phyloP scores from a whole-genome alignment of 2,797 vertebrate genomes.

The Pseudopleuronectes americanus region DNA sequence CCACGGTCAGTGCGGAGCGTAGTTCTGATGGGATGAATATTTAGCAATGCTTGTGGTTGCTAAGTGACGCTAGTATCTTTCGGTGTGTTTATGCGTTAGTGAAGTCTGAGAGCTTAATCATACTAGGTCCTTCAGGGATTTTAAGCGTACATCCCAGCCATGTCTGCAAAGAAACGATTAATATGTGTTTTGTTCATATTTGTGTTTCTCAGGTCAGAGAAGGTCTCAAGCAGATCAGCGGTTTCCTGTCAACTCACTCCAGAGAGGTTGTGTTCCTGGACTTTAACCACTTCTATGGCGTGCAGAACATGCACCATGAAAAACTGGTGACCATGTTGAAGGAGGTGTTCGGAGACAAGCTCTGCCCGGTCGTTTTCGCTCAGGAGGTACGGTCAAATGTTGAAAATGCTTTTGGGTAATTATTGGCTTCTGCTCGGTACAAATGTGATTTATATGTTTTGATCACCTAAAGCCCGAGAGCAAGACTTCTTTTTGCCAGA shows the following conservation, averaged over 20 bases:
- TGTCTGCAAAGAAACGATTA: slow-evolving; percentile 4
- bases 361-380: slow-evolving; percentile 95
- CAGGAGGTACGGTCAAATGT: slow-evolving; percentile 84
- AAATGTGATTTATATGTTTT: no score
- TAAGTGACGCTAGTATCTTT: slow-evolving; percentile 38
- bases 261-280: slow-evolving; percentile 96
- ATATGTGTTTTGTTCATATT: background rate
- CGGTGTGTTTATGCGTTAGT: slow-evolving; percentile 22
- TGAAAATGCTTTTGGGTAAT: slow-evolving; percentile 1
- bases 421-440: background rate
- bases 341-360: slow-evolving; percentile 93
- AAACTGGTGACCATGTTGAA: slow-evolving; percentile 96
- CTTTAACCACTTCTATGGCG: slow-evolving; percentile 99
- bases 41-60: slow-evolving; percentile 47
- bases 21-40: slow-evolving; percentile 44
- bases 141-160: slow-evolving; percentile 15
- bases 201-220: slow-evolving; percentile 85
- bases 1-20: slow-evolving; percentile 79
- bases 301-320: slow-evolving; percentile 98
- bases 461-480: no score
- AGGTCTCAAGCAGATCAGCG: slow-evolving; percentile 95
- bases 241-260: slow-evolving; percentile 89
- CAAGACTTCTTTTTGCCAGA: no score
- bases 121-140: slow-evolving; percentile 25
- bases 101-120: slow-evolving; percentile 34